Percentiles rank a stretch among this genome's conserved stretches.
These are phyloP conservation scores for Protodeltote pygarga DNA, from an alignment of 2,888 invertebrate genomes.

Conservation along the genomic window DNA sequence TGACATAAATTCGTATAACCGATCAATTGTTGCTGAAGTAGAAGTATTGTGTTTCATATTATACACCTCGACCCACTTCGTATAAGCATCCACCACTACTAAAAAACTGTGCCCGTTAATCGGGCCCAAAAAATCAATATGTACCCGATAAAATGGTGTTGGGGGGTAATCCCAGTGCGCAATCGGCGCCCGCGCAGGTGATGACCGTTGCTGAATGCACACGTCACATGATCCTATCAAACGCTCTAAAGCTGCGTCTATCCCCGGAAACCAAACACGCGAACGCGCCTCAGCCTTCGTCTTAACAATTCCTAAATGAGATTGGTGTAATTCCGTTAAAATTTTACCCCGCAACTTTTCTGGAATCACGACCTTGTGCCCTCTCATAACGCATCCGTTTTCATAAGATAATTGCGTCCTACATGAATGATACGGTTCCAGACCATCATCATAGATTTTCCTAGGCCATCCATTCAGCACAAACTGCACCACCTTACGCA, in stretches of 20 bases:
- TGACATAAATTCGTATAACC: no score
- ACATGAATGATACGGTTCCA: not conserved
- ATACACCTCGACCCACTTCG: no score
- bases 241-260: constrained; percentile 1
- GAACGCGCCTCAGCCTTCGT: constrained; percentile 4
- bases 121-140: constrained; percentile 1
- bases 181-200: not conserved
- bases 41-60: no score
- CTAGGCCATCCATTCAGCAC: constrained; percentile 6
- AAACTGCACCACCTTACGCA: not conserved
- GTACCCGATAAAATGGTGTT: not conserved
- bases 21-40: no score
- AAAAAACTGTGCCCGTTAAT: not conserved
- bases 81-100: not conserved
- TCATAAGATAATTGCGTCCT: not conserved
- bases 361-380: constrained; percentile 3
- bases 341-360: not conserved
- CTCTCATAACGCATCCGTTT: no score
- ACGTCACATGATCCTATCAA: constrained; percentile 1
- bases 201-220: constrained; percentile 2
- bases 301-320: not conserved
- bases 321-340: not conserved
- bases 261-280: constrained; percentile 10
- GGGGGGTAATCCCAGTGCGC: not conserved
- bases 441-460: not conserved